Percentiles rank a stretch among this genome's conserved stretches.
Conservation (phyloP, 35 echinoderm and acorn worm genomes). For the Ophioderma brevispina region DNA sequence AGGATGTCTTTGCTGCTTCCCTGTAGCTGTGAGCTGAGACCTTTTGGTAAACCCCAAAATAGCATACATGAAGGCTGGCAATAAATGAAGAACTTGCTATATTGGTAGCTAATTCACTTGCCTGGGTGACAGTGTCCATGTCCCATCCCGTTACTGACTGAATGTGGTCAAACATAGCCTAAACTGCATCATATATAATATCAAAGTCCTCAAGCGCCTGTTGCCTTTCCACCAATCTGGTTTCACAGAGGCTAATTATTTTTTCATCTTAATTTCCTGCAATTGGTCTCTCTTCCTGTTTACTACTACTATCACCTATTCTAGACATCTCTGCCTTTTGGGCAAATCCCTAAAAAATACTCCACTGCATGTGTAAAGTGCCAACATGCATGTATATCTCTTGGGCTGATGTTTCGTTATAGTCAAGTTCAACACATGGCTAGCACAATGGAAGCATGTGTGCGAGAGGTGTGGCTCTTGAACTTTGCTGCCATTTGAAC, state of each 20-base stretch:
- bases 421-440: too few relatives aligned
- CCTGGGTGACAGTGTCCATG: not conserved
- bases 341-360: too few relatives aligned
- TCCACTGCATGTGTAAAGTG: too few relatives aligned
- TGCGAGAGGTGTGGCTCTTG: too few relatives aligned
- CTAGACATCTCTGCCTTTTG: too few relatives aligned
- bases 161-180: not conserved
- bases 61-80: not conserved
- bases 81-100: not conserved
- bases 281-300: too few relatives aligned
- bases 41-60: not conserved
- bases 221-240: not conserved
- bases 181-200: not conserved
- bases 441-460: too few relatives aligned
- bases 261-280: too few relatives aligned
- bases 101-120: not conserved
- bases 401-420: too few relatives aligned
- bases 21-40: not conserved
- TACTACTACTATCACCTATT: too few relatives aligned
- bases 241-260: not conserved
- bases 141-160: not conserved
- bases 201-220: not conserved
- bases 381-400: too few relatives aligned
- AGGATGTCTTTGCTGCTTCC: not conserved
- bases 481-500: too few relatives aligned